Evolutionary conservation across 2,797 vertebrate genomes (phyloP).

Genomic region (Astyanax mexicanus): DNA sequence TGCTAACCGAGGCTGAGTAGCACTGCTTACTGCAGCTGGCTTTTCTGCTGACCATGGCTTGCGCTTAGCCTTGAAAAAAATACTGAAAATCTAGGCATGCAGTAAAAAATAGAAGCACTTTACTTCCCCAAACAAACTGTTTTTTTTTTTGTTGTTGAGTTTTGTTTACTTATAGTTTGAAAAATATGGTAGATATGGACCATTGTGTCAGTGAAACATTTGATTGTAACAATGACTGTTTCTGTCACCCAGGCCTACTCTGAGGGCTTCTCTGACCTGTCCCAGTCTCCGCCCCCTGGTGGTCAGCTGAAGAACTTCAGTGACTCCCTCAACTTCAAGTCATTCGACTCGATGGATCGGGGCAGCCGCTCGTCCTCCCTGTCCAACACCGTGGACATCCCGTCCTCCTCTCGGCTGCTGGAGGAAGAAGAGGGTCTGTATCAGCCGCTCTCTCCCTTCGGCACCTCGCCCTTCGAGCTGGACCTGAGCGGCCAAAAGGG

Average conservation of each 20-base stretch:
- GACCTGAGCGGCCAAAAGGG: slow-evolving; percentile 82
- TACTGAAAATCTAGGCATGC: too few species aligned
- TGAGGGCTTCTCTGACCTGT: slow-evolving; percentile 83
- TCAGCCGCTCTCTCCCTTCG: slow-evolving; percentile 89
- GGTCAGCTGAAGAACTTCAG: slow-evolving; percentile 71
- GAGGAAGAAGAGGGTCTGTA: slow-evolving; percentile 81
- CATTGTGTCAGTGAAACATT: too few species aligned
- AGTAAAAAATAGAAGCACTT: too few species aligned
- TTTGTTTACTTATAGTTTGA: too few species aligned
- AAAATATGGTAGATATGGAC: too few species aligned
- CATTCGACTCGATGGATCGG: slow-evolving; percentile 85
- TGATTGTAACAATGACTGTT: not conserved
- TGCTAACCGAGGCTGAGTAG: too few species aligned
- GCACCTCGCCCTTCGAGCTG: slow-evolving; percentile 84
- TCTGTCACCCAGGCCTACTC: slow-evolving; percentile 54
- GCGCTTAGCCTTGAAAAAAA: too few species aligned
- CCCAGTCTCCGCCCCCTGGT: slow-evolving; percentile 74
- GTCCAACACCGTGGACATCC: slow-evolving; percentile 77
- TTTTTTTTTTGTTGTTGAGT: too few species aligned
- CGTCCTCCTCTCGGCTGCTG: slow-evolving; percentile 49
- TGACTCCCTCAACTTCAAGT: slow-evolving; percentile 79
- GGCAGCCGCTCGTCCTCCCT: slow-evolving; percentile 81
- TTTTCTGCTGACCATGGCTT: too few species aligned
- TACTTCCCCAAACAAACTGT: too few species aligned
- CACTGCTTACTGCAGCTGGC: too few species aligned